Percentiles rank a stretch among this genome's conserved stretches.
phyloP scores from a whole-genome alignment of 2,888 invertebrate species.

The Leptinotarsa juncta region DNA sequence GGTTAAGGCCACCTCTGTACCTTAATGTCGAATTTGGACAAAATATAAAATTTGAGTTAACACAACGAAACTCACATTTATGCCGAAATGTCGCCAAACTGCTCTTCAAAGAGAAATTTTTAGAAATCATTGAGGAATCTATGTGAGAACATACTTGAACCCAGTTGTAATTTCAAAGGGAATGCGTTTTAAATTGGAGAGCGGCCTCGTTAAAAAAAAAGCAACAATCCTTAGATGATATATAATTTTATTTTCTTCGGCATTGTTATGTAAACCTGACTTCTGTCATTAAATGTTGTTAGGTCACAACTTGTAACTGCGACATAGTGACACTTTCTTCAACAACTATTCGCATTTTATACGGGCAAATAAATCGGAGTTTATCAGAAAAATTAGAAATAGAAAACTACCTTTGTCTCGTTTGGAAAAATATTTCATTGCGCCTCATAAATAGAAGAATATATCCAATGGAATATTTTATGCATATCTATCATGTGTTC shows the following conservation, averaged over 20 bases:
- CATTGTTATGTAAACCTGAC: background rate
- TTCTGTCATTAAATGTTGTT: background rate
- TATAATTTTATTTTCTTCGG: background rate
- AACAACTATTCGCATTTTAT: slow-evolving; percentile 3
- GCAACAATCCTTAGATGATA: background rate
- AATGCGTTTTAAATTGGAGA: background rate
- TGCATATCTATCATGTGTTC: background rate
- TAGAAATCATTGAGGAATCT: too few species aligned
- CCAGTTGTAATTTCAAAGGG: background rate
- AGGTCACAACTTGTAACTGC: background rate
- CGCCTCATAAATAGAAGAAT: background rate
- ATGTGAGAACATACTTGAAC: too few species aligned
- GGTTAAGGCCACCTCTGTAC: too few species aligned
- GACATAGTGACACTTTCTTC: slow-evolving; percentile 2
- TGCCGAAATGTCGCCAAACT: too few species aligned
- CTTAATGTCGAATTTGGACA: too few species aligned
- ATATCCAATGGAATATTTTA: background rate
- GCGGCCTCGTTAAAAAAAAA: background rate
- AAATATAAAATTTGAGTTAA: too few species aligned
- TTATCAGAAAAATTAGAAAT: background rate
- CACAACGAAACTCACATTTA: too few species aligned
- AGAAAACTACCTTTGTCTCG: background rate
- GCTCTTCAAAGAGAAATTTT: too few species aligned
- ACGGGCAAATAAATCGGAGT: background rate
- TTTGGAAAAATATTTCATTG: too few species aligned